phyloP scores from a whole-genome alignment of 2,113 vertebrate genomes.

The Motacilla alba region DNA sequence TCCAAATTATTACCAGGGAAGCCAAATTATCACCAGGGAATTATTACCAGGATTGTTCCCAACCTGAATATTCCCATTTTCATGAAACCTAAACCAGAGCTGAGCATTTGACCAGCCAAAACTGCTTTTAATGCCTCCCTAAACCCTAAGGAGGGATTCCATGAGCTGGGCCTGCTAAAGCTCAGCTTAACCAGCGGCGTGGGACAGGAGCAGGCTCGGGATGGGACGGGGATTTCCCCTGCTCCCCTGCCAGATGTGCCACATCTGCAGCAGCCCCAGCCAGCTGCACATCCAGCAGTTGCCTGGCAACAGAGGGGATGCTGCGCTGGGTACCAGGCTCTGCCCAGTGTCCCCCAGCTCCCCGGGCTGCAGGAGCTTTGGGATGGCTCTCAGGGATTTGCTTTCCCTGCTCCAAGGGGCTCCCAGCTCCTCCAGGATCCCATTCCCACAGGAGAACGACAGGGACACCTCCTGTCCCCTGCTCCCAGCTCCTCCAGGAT shows the following conservation, averaged over 20 bases:
- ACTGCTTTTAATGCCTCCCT: accelerated
- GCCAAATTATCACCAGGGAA: no score
- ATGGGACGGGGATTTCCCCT: not conserved
- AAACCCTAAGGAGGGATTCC: not conserved
- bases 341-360: not conserved
- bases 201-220: accelerated
- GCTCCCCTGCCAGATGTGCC: slow-evolving; percentile 31
- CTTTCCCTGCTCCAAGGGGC: not conserved
- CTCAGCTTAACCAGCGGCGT: accelerated
- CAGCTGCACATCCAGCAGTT: slow-evolving; percentile 13
- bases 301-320: slow-evolving; percentile 58
- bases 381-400: accelerated
- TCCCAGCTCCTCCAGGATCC: not conserved
- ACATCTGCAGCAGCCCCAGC: slow-evolving; percentile 1
- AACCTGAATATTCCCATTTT: accelerated
- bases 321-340: not conserved
- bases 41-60: no score
- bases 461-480: not conserved
- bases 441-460: not conserved
- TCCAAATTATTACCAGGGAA: not conserved
- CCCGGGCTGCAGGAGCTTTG: not conserved
- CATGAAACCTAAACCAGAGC: accelerated
- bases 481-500: no score
- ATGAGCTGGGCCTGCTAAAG: not conserved
- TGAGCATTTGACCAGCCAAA: not conserved